phyloP scores from a whole-genome alignment of 2,888 invertebrate genomes.

The Dicycla oo region DNA sequence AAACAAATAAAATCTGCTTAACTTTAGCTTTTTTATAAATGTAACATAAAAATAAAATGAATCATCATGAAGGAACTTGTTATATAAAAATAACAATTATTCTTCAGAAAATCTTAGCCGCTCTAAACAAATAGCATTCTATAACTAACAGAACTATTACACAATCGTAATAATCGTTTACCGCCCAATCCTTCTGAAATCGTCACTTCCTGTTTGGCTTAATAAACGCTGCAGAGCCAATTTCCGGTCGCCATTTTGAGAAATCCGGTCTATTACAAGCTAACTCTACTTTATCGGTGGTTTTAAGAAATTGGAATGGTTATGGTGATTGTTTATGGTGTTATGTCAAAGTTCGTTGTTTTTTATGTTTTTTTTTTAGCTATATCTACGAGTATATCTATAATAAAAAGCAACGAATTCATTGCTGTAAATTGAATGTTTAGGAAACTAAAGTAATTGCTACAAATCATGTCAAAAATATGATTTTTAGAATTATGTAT shows the following conservation, averaged over 20 bases:
- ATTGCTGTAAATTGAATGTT: too few relatives aligned
- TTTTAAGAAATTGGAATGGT: conserved; percentile 31
- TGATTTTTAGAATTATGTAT: too few relatives aligned
- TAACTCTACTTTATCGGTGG: conserved; percentile 45
- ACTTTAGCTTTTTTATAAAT: background rate
- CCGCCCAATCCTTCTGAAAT: conserved; percentile 35
- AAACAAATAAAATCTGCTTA: background rate
- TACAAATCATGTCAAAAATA: too few relatives aligned
- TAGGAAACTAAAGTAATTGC: too few relatives aligned
- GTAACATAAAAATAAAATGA: background rate
- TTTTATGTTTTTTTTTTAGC: too few relatives aligned
- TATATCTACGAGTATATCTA: too few relatives aligned
- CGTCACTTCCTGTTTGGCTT: conserved; percentile 61
- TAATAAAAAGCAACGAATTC: too few relatives aligned
- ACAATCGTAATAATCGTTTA: conserved; percentile 42
- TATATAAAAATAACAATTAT: background rate
- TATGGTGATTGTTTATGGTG: conserved; percentile 35
- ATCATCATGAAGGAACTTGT: background rate
- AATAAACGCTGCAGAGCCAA: conserved; percentile 61
- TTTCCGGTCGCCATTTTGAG: conserved; percentile 66
- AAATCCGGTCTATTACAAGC: conserved; percentile 56
- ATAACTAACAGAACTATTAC: conserved; percentile 19
- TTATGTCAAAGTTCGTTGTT: conserved; percentile 1
- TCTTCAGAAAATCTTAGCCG: background rate
- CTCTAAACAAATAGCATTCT: conserved; percentile 10